Conservation (phyloP, 2,113 vertebrate genomes). For the Hippocampus comes region DNA sequence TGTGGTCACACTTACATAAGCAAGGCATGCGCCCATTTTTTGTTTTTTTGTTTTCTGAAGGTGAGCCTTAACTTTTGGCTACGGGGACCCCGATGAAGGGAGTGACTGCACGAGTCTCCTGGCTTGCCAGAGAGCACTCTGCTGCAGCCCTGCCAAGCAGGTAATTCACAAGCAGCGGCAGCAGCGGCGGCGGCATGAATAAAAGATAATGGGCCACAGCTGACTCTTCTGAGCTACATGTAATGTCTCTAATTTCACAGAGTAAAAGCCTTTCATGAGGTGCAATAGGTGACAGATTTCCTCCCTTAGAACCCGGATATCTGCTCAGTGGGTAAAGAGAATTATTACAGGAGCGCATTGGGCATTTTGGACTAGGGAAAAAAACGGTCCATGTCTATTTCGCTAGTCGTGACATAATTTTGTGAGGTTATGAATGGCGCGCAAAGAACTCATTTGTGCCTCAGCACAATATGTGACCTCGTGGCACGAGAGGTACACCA, state of each 20-base stretch:
- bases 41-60: slow-evolving; percentile 74
- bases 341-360: not conserved
- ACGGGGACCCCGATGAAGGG: slow-evolving; percentile 61
- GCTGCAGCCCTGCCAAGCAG: slow-evolving; percentile 72
- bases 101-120: slow-evolving; percentile 57
- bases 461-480: too few species aligned
- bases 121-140: slow-evolving; percentile 64
- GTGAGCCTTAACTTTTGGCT: slow-evolving; percentile 61
- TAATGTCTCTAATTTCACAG: slow-evolving; percentile 60
- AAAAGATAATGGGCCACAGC: slow-evolving; percentile 70
- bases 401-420: too few species aligned
- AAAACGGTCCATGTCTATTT: too few species aligned
- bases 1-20: slow-evolving; percentile 65
- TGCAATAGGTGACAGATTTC: not conserved
- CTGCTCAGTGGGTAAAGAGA: slow-evolving; percentile 22
- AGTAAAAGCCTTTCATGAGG: slow-evolving; percentile 44
- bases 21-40: slow-evolving; percentile 60
- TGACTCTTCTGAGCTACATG: slow-evolving; percentile 67
- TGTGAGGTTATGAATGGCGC: too few species aligned
- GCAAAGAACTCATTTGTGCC: too few species aligned
- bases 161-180: slow-evolving; percentile 71
- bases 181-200: slow-evolving; percentile 60
- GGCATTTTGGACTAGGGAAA: too few species aligned
- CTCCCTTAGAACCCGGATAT: slow-evolving; percentile 21
- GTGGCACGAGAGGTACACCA: too few species aligned